These are phyloP conservation scores for Leucosticte australis DNA, from an alignment of 2,113 vertebrate genomes.

Conservation along the genomic window DNA sequence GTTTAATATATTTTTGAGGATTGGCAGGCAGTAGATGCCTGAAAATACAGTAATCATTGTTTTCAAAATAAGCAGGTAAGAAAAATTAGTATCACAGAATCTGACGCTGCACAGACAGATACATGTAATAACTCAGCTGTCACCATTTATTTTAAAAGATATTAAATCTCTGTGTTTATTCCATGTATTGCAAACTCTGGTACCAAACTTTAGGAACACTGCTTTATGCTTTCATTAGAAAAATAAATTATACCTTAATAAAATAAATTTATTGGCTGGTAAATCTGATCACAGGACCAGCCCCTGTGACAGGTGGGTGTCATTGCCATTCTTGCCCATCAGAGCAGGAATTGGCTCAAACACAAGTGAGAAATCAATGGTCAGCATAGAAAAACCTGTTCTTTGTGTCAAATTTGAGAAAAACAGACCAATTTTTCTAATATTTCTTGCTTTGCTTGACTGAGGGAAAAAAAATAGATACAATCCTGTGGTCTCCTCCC, in stretches of 20 bases:
- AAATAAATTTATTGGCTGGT: neutral
- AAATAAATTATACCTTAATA: neutral
- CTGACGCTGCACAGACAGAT: neutral
- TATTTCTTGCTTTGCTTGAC: neutral
- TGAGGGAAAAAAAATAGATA: neutral
- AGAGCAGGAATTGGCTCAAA: neutral
- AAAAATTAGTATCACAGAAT: neutral
- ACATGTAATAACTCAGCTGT: neutral
- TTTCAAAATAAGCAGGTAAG: neutral
- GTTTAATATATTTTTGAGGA: neutral
- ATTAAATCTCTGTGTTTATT: neutral
- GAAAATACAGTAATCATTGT: neutral
- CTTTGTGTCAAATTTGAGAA: neutral
- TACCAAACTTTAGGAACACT: neutral
- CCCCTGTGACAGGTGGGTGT: neutral
- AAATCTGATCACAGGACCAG: neutral
- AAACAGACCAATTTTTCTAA: accelerated
- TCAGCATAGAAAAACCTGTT: neutral
- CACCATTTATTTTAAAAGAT: neutral
- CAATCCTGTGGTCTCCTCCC: accelerated
- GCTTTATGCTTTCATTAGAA: neutral
- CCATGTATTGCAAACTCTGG: neutral
- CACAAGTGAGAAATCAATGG: neutral
- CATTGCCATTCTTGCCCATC: accelerated
- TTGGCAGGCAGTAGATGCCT: neutral